Evolutionary conservation across 2,797 vertebrate species (phyloP), one percentile per base, ranked within the genome.

Genomic region (Pipistrellus pipistrellus): DNA sequence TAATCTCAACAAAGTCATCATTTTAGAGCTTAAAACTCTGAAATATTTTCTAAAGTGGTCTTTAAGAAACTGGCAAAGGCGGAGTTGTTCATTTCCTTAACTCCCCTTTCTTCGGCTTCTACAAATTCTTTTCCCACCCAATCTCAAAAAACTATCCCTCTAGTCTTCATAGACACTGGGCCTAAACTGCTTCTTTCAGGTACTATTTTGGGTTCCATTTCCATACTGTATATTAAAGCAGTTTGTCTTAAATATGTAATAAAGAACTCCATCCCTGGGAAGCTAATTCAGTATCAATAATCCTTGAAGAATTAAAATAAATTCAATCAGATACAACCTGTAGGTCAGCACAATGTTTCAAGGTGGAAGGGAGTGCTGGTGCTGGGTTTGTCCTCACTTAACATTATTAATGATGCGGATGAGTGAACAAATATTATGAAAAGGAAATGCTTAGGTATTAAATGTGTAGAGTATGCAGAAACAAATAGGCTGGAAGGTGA

Each of bases 361-460:
- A 96, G 93, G 94, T 96, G 91, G 64, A 75, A 95, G 32, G 77
- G 59, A 77, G 73, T 66, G 18, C n/a, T 25, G 4, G 7, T 18
- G 11, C 35, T 92, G 77, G 11, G 4, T 59, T 95, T 83, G 53
- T 55, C 46, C 51, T 94, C 77, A 85, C 35, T 76, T 94, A 97
- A 94, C 91, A 91, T 85, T 93, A 85, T 92, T 97, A 97, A 97
- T 96, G 96, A 94, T 95, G 81, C 93, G 95, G 91, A 71, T 94
- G 95, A 93, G 46, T 96, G 95, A 97, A 96, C 94, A 97, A 97
- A 96, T 96, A 96, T 96, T 95, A 90, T 87, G 83, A 69, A 89
- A 95, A 83, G 82, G 11, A 95, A 95, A 94, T 91, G 80, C 17
- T 3, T 76, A 72, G 66, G 1, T 93, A 85, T 95, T 94, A 95